phyloP scores from a whole-genome alignment of 2,888 invertebrate genomes.

The Colostygia pectinataria region DNA sequence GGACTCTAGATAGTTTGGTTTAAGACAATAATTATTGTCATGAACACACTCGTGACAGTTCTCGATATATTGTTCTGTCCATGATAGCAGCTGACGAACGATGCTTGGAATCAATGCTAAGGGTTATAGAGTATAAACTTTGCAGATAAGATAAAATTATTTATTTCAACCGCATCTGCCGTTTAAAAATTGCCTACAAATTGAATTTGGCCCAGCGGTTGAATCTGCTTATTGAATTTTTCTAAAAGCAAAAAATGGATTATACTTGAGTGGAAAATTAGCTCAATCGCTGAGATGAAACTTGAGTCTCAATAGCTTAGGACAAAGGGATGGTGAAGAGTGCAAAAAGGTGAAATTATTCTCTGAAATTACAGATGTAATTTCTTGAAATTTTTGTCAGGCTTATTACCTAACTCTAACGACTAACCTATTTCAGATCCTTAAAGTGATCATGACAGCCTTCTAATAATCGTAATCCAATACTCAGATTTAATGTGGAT shows the following conservation, averaged over 20 bases:
- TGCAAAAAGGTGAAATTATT: constrained; percentile 5
- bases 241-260: background rate
- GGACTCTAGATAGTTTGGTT: constrained; percentile 33
- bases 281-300: constrained; percentile 5
- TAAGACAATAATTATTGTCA: constrained; percentile 26
- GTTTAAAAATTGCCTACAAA: constrained; percentile 6
- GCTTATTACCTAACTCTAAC: too few species aligned
- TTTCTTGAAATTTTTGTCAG: background rate
- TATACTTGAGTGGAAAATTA: constrained; percentile 3
- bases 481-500: too few species aligned
- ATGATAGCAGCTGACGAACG: constrained; percentile 52
- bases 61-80: constrained; percentile 43
- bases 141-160: constrained; percentile 11
- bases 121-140: constrained; percentile 33
- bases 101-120: constrained; percentile 36
- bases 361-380: background rate
- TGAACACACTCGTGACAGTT: constrained; percentile 48
- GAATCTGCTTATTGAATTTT: background rate
- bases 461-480: too few species aligned
- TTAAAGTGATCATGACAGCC: too few species aligned
- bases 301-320: constrained; percentile 8
- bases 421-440: too few species aligned
- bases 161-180: background rate
- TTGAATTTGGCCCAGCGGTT: background rate
- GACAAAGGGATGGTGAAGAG: background rate